These are phyloP conservation scores for Arion vulgaris DNA, from an alignment of 1,140 invertebrate genomes.

Conservation along the genomic window DNA sequence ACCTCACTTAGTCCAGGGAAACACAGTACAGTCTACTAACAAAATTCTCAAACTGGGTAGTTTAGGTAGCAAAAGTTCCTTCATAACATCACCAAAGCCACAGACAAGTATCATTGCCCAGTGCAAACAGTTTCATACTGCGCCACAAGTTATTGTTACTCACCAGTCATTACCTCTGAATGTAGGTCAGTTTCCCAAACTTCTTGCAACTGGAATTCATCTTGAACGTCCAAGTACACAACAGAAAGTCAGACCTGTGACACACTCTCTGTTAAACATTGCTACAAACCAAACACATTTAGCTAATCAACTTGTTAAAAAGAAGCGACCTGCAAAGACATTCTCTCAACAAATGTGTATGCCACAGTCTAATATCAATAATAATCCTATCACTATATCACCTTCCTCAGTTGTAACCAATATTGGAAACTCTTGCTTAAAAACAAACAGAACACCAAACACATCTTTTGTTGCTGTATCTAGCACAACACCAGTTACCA, in stretches of 20 bases:
- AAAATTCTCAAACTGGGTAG: background rate
- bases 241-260: background rate
- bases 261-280: slow-evolving; percentile 1
- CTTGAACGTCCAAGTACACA: background rate
- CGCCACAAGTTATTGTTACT: background rate
- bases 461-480: background rate
- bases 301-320: background rate
- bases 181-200: background rate
- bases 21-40: background rate
- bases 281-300: background rate
- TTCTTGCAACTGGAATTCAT: background rate
- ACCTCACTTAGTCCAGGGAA: background rate
- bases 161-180: background rate
- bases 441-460: background rate
- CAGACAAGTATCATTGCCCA: background rate
- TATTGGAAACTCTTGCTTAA: background rate
- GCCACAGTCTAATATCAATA: background rate
- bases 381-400: background rate
- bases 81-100: background rate
- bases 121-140: background rate
- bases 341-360: background rate
- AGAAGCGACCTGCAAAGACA: background rate
- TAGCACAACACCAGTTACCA: background rate
- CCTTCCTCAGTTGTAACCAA: background rate
- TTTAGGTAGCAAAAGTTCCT: background rate